Evolutionary conservation across 1,140 invertebrate species (phyloP), one percentile per base, ranked within the genome.

Genomic region (Physella acuta): DNA sequence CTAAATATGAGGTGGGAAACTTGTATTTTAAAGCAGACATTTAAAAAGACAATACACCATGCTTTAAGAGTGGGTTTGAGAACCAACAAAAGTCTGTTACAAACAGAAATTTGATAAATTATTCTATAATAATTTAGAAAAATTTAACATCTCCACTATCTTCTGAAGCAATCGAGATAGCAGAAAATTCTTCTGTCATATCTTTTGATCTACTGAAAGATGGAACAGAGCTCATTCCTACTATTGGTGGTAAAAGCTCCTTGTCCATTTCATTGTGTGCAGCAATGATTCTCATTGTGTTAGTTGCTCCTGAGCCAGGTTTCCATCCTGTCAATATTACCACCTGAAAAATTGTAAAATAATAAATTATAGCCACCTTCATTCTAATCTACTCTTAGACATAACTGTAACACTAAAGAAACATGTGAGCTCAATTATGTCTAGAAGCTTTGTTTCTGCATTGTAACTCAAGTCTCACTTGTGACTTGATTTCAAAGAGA

Each of bases 301-400:
- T 98, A 81, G 97, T 99, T 79, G 91, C 95, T 69, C 97, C 97
- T 75, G 95, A 92, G 70, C 97, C 97, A 44, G 78, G 78, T 79
- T 92, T 91, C 96, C 96, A 99, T 78, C 97, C 97, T 37, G 97
- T 99, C 33, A 99, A 91, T 30, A 99, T 89, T 26, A 99, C 89
- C 1, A 99, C 90, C 66, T 68, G 56, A 24, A 31, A n/a, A n/a
- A n/a, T n/a, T n/a, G n/a, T n/a, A n/a, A n/a, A n/a, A n/a, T n/a
- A n/a, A n/a, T n/a, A n/a, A n/a, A n/a, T n/a, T n/a, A n/a, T n/a
- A n/a, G n/a, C n/a, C n/a, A n/a, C n/a, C n/a, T n/a, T n/a, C n/a
- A n/a, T n/a, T n/a, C n/a, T n/a, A n/a, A n/a, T n/a, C n/a, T n/a
- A n/a, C n/a, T n/a, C n/a, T n/a, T n/a, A n/a, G n/a, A n/a, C n/a